These are phyloP conservation scores for Montipora capricornis DNA, from an alignment of 64 coral and sea anemone species.

Conservation along the genomic window DNA sequence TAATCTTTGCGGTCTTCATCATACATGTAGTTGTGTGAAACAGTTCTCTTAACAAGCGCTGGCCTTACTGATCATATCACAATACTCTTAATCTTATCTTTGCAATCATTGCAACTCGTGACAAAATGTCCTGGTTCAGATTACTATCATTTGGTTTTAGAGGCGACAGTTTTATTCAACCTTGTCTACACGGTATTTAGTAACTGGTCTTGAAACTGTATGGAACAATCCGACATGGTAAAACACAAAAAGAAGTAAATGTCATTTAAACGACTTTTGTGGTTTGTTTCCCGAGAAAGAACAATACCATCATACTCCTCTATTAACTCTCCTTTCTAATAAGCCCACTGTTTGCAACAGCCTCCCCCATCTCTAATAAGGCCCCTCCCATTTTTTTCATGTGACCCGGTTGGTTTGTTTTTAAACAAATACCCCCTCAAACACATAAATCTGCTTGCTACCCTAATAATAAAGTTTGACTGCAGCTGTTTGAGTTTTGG, in stretches of 20 bases:
- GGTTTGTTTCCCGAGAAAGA: conserved; percentile 22
- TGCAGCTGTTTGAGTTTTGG: too few species aligned
- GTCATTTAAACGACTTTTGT: conserved; percentile 12
- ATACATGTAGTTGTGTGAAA: conserved; percentile 30
- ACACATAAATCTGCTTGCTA: not conserved
- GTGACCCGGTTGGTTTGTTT: not conserved
- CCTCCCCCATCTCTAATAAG: not conserved
- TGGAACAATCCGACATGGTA: not conserved
- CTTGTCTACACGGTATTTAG: too few species aligned
- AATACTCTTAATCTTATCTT: conserved; percentile 16
- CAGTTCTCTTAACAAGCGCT: conserved; percentile 13
- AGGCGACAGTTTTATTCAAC: too few species aligned
- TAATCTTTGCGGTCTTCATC: not conserved
- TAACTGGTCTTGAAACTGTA: too few species aligned
- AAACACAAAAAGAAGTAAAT: not conserved
- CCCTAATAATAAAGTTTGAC: not conserved
- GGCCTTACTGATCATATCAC: not conserved
- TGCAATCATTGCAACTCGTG: not conserved
- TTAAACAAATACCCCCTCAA: not conserved
- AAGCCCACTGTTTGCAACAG: not conserved
- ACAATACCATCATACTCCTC: not conserved
- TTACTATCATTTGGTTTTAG: not conserved
- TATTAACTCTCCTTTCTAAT: not conserved
- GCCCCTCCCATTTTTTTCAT: conserved; percentile 11
- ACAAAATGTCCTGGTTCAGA: not conserved